Evolutionary conservation across 2,797 vertebrate species (phyloP), one percentile per base, ranked within the genome.

Genomic region (Percopsis omiscomaycus): DNA sequence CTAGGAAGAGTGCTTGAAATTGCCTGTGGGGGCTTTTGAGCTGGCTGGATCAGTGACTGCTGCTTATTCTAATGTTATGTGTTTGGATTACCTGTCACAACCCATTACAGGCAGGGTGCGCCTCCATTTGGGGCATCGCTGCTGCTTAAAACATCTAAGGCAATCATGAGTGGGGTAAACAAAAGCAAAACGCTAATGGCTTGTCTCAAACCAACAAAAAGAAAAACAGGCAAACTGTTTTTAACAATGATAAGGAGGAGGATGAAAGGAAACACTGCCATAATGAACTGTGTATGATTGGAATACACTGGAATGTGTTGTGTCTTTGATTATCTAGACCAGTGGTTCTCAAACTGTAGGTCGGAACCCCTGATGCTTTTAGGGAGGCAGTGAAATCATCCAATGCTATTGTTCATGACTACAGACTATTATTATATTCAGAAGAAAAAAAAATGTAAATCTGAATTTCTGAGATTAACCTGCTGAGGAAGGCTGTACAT

Each of bases 71-170:
- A 90, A 91, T 85, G 87, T 89, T 90, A 88, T 92, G 88, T 87
- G 88, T 91, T 92, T 91, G 87, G 90, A 92, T 91, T 89, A 90
- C 88, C 88, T 90, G 88, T 91, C 92, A 91, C 83, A 90, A 86
- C 68, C 82, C 66, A 91, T 91, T 91, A 90, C 74, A 79, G 87
- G 78, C 82, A 78, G 79, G 59, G 63, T 64, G 76, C 79, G 82
- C 83, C 75, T 87, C 84, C 77, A 73, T 86, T 83, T 74, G 83
- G 69, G 84, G 80, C 79, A 14, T 59, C 66, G 84, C 75, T 73
- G 81, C 84, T 78, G 84, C 86, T 84, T 84, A 76, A 84, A 88
- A 90, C 89, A 89, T 88, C 84, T 80, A 80, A 85, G 73, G 79
- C 82, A 79, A 87, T 88, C 83, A 83, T 5, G 75, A 84, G 83